Evolutionary conservation across 2,113 vertebrate genomes (phyloP), one percentile per base, ranked within the genome.

Genomic region (Pomatorhinus ruficollis): DNA sequence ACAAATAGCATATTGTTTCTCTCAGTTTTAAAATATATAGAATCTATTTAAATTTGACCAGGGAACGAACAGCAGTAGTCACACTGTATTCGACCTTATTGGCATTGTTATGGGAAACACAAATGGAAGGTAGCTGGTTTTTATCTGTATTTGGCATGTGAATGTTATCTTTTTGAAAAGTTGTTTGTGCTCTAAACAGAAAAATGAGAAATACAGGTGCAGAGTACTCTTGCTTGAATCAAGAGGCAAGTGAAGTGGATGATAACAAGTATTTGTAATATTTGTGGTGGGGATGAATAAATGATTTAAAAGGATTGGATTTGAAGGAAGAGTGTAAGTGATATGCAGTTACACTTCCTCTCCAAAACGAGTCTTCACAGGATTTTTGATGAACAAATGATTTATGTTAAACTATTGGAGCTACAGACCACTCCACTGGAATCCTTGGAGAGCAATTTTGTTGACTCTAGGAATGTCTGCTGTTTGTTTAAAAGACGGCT

Each of bases 381-480:
- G 52, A 68, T 96, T 95, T 94, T 96, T 16, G 17, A 68, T 92
- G 64, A 95, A 90, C 10, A 42, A 49, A 25, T 92, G 68, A 92
- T 95, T 91, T 92, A 83, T 79, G n/a, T 82, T 89, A 49, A 95
- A 84, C 54, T 89, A 7, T 63, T 94, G 53, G 33, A 87, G 28
- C 23, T 90, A 53, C 39, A 79, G 24, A 45, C 53, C 52, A 15
- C 45, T 93, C 15, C 53, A 79, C 0, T 28, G 40, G 27, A 87
- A 63, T 93, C 94, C 94, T 92, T 91, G 40, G 96, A 96, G 94
- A 89, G 81, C 68, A 68, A 47, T 97, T 93, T 49, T 84, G 28
- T 91, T 93, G 90, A 59, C 45, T 93, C 5, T 78, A 87, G 65
- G 66, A 89, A 93, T 63, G 61, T 87, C 87, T 95, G 91, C 64